Evolutionary conservation across 2,797 vertebrate genomes (phyloP).

Genomic region (Zonotrichia albicollis): DNA sequence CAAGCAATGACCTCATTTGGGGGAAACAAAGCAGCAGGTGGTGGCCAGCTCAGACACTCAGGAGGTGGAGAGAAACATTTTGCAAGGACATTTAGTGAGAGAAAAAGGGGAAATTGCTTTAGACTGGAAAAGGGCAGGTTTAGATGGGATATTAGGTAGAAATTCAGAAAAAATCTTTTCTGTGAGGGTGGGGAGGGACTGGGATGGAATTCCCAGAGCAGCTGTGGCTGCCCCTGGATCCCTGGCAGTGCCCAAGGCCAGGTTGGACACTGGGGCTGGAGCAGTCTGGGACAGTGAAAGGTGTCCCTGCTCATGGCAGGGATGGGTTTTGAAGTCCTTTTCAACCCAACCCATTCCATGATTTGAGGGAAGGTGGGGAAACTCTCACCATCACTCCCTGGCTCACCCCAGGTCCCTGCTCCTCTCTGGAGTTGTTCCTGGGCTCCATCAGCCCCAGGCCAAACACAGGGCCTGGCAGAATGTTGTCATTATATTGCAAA

Average conservation of each 20-base stretch:
- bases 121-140: not conserved
- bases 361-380: not conserved
- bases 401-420: not conserved
- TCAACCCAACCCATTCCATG: not conserved
- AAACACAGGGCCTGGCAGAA: not conserved
- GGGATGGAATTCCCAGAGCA: not conserved
- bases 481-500: too few species aligned
- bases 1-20: not conserved
- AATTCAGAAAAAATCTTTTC: not conserved
- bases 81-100: not conserved
- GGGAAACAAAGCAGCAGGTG: not conserved
- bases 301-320: not conserved
- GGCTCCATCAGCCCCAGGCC: not conserved
- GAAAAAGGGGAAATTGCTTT: not conserved
- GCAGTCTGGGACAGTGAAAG: not conserved
- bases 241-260: not conserved
- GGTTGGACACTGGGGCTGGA: not conserved
- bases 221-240: not conserved
- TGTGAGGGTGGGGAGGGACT: fast-evolving
- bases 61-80: not conserved
- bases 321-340: fast-evolving
- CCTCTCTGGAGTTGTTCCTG: not conserved
- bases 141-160: not conserved
- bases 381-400: not conserved
- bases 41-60: not conserved